Base-by-base conservation (phyloP, 1,140 invertebrate genomes). In the Drosophila hydei region DNA sequence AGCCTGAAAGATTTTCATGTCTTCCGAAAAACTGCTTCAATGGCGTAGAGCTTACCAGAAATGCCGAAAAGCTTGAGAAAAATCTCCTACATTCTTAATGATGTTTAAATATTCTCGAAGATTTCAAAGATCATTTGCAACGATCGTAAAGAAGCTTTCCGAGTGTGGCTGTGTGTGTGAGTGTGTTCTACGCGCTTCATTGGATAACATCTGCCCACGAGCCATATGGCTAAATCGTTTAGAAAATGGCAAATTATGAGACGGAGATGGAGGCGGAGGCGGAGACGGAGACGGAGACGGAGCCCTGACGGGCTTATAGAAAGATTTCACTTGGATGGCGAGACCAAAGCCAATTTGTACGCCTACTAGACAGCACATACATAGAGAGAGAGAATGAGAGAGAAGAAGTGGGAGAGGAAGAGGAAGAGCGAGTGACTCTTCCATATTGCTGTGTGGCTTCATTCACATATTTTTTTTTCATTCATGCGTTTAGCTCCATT, bases 401-500 rank as follows among this genome's bases (percentile, higher is more conserved):
- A 38, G 38, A 56, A 4, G 56, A 42, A 58, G 42, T 23, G 30
- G 25, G 48, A 60, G 50, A 33, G 16, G 14, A 12, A 48, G 51
- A 56, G 59, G 38, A 54, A 30, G 40, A 65, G 47, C 51, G 56
- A 21, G 51, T 23, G 60, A 60, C 61, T 55, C 56, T 43, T 30
- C 45, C 43, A 55, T 47, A 47, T 62, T 38, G 61, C 54, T 45
- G 30, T 45, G 52, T 42, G 47, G 52, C 79, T 75, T 74, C 80
- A 85, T 85, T 87, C 73, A 85, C 64, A 77, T 81, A 68, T 72
- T 14, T 14, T 48, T 25, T 48, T 48, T 72, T 75, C 81, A 87
- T 88, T 88, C 81, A 88, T 87, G 78, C 71, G 64, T 78, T 72
- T 83, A 78, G 83, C 65, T 88, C 75, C 81, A 88, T 87, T 87